Conservation (phyloP, 2,888 invertebrate genomes). For the Drosophila suboccidentalis region DNA sequence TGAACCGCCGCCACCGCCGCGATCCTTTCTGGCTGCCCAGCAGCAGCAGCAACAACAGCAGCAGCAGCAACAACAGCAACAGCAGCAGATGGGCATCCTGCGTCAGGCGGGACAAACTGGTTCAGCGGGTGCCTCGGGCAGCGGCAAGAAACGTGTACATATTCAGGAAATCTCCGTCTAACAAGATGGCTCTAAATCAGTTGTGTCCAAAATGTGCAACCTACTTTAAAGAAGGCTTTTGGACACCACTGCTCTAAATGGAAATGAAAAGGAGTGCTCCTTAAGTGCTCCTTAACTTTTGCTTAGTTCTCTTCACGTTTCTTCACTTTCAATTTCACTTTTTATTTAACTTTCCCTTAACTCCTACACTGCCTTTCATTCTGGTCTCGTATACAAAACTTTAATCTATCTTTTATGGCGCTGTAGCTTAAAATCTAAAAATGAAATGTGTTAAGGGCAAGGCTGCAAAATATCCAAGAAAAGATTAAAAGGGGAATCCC, state of each 20-base stretch:
- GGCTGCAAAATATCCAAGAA: background rate
- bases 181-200: conserved; percentile 26
- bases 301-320: conserved; percentile 10
- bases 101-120: conserved; percentile 87
- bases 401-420: conserved; percentile 14
- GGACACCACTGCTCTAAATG: conserved; percentile 4
- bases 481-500: background rate
- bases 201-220: too few species aligned
- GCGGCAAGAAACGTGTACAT: conserved; percentile 93
- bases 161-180: conserved; percentile 96
- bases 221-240: too few species aligned
- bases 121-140: conserved; percentile 32
- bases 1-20: conserved; percentile 88
- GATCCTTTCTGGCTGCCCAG: conserved; percentile 84
- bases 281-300: conserved; percentile 19
- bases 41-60: conserved; percentile 63
- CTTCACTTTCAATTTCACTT: conserved; percentile 18
- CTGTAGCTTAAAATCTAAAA: conserved; percentile 20
- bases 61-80: conserved; percentile 10
- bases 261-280: conserved; percentile 31
- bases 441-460: conserved; percentile 9
- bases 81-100: conserved; percentile 86
- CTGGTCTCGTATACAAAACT: background rate
- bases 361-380: conserved; percentile 6
- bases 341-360: background rate